These are phyloP conservation scores for Dasysyrphus tricinctus DNA, from an alignment of 2,888 invertebrate genomes.

Conservation along the genomic window DNA sequence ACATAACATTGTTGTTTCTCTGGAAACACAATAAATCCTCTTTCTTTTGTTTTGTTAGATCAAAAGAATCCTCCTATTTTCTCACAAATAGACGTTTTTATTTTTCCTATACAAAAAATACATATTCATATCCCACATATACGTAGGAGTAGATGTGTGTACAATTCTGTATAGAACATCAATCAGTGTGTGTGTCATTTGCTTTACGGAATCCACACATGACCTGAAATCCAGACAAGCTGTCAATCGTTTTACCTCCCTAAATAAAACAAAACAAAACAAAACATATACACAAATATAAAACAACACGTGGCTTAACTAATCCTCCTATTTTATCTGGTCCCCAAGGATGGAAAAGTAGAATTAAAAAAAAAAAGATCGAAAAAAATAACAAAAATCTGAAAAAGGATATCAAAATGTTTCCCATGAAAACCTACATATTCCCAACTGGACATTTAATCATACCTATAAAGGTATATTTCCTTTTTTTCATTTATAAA, in stretches of 20 bases:
- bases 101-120: conserved; percentile 5
- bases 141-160: too few species aligned
- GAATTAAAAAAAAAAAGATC: conserved; percentile 23
- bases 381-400: conserved; percentile 21
- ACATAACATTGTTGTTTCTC: neutral
- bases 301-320: conserved; percentile 38
- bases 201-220: conserved; percentile 23
- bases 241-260: conserved; percentile 43
- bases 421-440: conserved; percentile 17
- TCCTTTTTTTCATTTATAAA: conserved; percentile 44
- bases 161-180: neutral
- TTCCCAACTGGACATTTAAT: conserved; percentile 66
- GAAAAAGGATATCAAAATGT: conserved; percentile 50
- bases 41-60: conserved; percentile 21
- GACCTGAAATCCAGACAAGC: conserved; percentile 50
- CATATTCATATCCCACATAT: neutral
- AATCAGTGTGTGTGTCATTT: conserved; percentile 23
- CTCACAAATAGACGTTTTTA: conserved; percentile 6
- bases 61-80: conserved; percentile 14
- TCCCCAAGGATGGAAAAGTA: conserved; percentile 15
- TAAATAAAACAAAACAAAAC: conserved; percentile 12
- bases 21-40: conserved; percentile 36
- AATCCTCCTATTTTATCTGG: conserved; percentile 48
- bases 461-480: conserved; percentile 40
- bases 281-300: conserved; percentile 5